Percentiles rank a stretch among this genome's conserved stretches.
These are phyloP conservation scores for Coleophora flavipennella DNA, from an alignment of 2,888 invertebrate species.

Conservation along the genomic window DNA sequence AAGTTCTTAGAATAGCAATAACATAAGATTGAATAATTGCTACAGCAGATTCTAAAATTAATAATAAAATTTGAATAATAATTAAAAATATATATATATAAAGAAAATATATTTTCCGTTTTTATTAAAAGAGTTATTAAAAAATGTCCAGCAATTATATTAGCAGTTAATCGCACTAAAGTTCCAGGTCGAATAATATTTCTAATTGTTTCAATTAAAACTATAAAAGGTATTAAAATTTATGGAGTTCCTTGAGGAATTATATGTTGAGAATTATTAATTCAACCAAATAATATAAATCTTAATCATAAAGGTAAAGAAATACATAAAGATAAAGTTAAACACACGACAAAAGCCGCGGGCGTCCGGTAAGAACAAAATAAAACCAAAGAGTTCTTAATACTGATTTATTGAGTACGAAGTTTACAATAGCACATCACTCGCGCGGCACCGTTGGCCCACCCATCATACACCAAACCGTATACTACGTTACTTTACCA, in stretches of 20 bases:
- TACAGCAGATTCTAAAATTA: constrained; percentile 74
- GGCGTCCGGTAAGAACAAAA: background rate
- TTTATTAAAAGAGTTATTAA: constrained; percentile 74
- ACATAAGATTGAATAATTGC: constrained; percentile 77
- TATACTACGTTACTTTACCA: background rate
- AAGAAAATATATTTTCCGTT: constrained; percentile 30
- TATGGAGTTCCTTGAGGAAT: constrained; percentile 78
- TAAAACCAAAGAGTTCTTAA: constrained; percentile 18
- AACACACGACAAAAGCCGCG: too few relatives aligned
- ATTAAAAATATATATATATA: constrained; percentile 42
- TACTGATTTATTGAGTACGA: constrained; percentile 47
- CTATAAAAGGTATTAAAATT: constrained; percentile 79
- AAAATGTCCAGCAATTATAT: constrained; percentile 83
- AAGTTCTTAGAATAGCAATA: too few relatives aligned
- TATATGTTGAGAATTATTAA: constrained; percentile 75
- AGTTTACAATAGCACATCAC: constrained; percentile 14
- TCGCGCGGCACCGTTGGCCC: constrained; percentile 14
- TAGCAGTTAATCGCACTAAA: constrained; percentile 80
- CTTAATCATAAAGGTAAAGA: constrained; percentile 76
- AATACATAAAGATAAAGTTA: constrained; percentile 71
- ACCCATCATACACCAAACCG: constrained; percentile 1
- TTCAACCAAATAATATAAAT: constrained; percentile 77
- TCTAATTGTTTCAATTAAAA: constrained; percentile 81
- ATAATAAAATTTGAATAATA: constrained; percentile 60
- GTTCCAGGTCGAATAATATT: too few relatives aligned